Percentiles rank a stretch among this genome's conserved stretches.
These are phyloP conservation scores for Protonibea diacanthus DNA, from an alignment of 2,797 vertebrate species.

Conservation along the genomic window DNA sequence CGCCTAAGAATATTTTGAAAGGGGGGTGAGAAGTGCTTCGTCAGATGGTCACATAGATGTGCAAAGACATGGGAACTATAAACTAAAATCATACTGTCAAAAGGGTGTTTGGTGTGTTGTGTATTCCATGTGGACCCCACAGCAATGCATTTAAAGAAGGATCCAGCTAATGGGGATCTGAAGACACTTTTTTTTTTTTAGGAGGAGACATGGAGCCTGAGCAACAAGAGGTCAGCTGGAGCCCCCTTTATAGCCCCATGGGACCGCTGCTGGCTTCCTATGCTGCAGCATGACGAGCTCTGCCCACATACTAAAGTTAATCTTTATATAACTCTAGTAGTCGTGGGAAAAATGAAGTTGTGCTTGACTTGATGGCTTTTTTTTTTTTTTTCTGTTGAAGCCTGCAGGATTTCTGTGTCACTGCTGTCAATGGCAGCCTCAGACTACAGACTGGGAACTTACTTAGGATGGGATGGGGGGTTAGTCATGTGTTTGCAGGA, in stretches of 20 bases:
- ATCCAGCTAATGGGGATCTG: conserved; percentile 21
- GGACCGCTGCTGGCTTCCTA: conserved; percentile 54
- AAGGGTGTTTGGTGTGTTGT: conserved; percentile 2
- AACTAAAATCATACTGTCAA: not conserved
- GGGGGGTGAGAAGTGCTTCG: not conserved
- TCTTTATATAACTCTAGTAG: conserved; percentile 82
- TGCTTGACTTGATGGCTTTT: conserved; percentile 49
- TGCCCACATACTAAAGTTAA: conserved; percentile 76
- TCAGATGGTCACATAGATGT: not conserved
- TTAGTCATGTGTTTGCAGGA: conserved; percentile 48
- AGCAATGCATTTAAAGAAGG: conserved; percentile 4
- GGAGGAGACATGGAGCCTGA: conserved; percentile 33
- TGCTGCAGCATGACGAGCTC: conserved; percentile 60
- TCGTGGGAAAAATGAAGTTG: conserved; percentile 83
- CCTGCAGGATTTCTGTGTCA: conserved; percentile 64
- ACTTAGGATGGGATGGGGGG: not conserved
- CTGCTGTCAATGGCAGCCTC: conserved; percentile 47
- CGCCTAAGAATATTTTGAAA: not conserved
- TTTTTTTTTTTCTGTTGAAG: conserved; percentile 35
- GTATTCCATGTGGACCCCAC: conserved; percentile 5
- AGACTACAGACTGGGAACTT: conserved; percentile 38
- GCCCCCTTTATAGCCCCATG: conserved; percentile 46
- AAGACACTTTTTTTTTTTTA: conserved; percentile 7
- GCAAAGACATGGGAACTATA: not conserved
- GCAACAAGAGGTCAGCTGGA: conserved; percentile 58